Conservation (phyloP, 2,888 invertebrate genomes). For the Andrena bucephala region DNA sequence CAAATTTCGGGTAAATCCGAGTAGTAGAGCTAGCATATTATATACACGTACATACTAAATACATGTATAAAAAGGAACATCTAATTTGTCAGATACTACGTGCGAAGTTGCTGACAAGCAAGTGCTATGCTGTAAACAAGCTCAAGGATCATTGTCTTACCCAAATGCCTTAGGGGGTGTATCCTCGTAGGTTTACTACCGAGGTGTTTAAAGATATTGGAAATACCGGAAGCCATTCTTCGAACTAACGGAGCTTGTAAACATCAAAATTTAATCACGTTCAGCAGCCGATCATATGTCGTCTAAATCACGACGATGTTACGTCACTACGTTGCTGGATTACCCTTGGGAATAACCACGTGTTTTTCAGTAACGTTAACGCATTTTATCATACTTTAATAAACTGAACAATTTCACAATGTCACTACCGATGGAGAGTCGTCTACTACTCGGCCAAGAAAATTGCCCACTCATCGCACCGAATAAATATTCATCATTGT, state of each 20-base stretch:
- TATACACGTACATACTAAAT: too few species aligned
- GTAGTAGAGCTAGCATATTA: too few species aligned
- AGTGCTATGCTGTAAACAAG: not conserved
- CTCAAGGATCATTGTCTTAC: not conserved
- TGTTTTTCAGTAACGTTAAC: not conserved
- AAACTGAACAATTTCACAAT: constrained; percentile 6
- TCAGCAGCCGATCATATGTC: not conserved
- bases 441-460: constrained; percentile 28
- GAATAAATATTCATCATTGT: constrained; percentile 72
- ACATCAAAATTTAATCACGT: constrained; percentile 21
- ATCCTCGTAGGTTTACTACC: constrained; percentile 65
- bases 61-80: too few species aligned
- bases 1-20: too few species aligned
- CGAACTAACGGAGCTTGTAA: constrained; percentile 21
- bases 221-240: constrained; percentile 74
- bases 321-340: not conserved
- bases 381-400: not conserved
- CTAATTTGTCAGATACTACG: too few species aligned
- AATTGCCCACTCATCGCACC: constrained; percentile 71
- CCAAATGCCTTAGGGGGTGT: not conserved
- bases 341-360: not conserved
- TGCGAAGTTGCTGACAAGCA: not conserved
- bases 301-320: too few species aligned
- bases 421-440: not conserved
- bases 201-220: constrained; percentile 64